These are phyloP conservation scores for Cybosia mesomella DNA, from an alignment of 2,888 invertebrate genomes.

Conservation along the genomic window DNA sequence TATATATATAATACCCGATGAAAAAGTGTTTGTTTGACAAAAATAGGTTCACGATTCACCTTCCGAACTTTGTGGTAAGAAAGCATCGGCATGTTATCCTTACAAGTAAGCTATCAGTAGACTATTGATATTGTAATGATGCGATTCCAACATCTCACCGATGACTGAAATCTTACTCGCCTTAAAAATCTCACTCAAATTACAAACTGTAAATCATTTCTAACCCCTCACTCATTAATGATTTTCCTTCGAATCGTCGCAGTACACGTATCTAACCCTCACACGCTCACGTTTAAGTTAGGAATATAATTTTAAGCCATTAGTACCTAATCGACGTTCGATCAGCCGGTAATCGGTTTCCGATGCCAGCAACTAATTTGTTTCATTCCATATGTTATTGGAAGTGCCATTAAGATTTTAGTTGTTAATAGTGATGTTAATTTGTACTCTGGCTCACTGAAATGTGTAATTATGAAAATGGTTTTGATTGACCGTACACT, in stretches of 20 bases:
- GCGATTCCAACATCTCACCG: background rate
- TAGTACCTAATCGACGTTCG: conserved; percentile 54
- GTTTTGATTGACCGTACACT: background rate
- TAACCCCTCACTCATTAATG: background rate
- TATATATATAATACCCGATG: too few species aligned
- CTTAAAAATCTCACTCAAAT: background rate
- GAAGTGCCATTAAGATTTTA: conserved; percentile 34
- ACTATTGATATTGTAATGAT: too few species aligned
- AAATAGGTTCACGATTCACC: too few species aligned
- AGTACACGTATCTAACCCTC: conserved; percentile 20
- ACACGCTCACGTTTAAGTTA: conserved; percentile 35
- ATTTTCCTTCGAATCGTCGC: conserved; percentile 2
- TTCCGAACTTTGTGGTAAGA: too few species aligned
- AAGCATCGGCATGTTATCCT: background rate
- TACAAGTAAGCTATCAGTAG: too few species aligned
- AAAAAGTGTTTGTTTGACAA: too few species aligned
- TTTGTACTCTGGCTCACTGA: background rate
- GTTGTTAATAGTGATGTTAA: conserved; percentile 30
- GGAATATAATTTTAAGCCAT: conserved; percentile 57
- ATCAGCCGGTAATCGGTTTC: conserved; percentile 60
- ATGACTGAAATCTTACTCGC: background rate
- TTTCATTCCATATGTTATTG: conserved; percentile 51
- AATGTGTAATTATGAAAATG: conserved; percentile 3
- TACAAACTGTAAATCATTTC: conserved; percentile 7
- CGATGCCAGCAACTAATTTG: conserved; percentile 61